These are phyloP conservation scores for Oscheius sp. DNA, from an alignment of 2,888 invertebrate genomes.

Conservation along the genomic window DNA sequence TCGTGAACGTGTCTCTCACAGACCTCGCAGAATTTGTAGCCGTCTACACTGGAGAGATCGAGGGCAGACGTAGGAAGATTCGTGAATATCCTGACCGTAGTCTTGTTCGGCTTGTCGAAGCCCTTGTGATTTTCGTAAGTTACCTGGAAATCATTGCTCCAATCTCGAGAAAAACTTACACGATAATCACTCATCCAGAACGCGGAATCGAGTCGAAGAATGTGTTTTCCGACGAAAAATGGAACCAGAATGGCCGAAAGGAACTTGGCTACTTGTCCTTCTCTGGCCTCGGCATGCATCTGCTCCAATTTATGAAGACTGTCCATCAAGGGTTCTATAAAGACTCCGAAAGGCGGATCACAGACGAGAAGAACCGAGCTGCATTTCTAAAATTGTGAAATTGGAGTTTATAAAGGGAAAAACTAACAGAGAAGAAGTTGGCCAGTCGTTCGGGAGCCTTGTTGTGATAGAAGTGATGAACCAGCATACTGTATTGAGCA, in stretches of 20 bases:
- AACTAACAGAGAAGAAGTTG: constrained; percentile 43
- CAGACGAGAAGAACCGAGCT: constrained; percentile 53
- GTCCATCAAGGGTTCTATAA: constrained; percentile 62
- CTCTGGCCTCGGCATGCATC: constrained; percentile 34
- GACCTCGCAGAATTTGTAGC: constrained; percentile 62
- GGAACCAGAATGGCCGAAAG: constrained; percentile 57
- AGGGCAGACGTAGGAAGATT: constrained; percentile 55
- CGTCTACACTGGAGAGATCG: constrained; percentile 49
- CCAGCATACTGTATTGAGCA: constrained; percentile 67
- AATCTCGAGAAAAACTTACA: constrained; percentile 34
- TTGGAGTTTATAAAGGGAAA: background rate
- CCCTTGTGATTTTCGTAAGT: constrained; percentile 67
- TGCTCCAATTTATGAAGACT: constrained; percentile 57
- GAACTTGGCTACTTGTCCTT: constrained; percentile 38
- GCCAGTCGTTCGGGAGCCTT: constrained; percentile 43
- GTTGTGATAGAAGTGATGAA: constrained; percentile 61
- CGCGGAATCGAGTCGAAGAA: constrained; percentile 44
- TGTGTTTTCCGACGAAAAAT: constrained; percentile 65
- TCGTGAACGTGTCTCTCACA: constrained; percentile 63
- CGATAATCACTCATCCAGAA: constrained; percentile 66
- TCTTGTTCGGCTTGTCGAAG: constrained; percentile 55
- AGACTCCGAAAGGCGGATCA: constrained; percentile 71
- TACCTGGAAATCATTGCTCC: constrained; percentile 46
- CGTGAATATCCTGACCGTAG: constrained; percentile 67
- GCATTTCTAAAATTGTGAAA: constrained; percentile 41